Percentiles rank a stretch among this genome's conserved stretches.
Conservation (phyloP, 2,797 vertebrate genomes). For the Sphenodon punctatus region DNA sequence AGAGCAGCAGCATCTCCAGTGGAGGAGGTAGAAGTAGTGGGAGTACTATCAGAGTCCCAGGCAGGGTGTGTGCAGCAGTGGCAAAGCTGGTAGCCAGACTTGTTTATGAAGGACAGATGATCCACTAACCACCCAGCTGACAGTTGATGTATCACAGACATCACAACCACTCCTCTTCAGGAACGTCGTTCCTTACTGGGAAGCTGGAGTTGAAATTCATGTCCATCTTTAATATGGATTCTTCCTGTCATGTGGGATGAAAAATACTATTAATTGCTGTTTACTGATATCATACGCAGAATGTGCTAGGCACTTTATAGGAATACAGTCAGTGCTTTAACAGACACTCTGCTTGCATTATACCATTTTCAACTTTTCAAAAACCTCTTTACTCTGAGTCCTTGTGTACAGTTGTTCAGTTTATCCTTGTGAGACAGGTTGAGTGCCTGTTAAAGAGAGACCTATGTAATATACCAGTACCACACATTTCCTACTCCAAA, state of each 20-base stretch:
- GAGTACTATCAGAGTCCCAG: background rate
- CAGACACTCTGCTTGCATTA: background rate
- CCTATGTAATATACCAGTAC: too few species aligned
- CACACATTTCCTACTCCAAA: too few species aligned
- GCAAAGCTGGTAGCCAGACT: slow-evolving; percentile 69
- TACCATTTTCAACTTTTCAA: background rate
- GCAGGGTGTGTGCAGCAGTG: background rate
- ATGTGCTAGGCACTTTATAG: accelerated
- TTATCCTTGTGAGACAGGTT: too few species aligned
- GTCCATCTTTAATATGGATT: background rate
- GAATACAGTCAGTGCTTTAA: accelerated
- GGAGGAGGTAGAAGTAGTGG: background rate
- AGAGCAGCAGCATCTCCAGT: background rate
- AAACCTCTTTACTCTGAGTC: too few species aligned
- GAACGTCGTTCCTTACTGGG: background rate
- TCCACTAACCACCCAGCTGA: slow-evolving; percentile 84
- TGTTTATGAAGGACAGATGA: slow-evolving; percentile 80
- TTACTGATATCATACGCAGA: background rate
- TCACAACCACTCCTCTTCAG: slow-evolving; percentile 4
- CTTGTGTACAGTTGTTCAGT: too few species aligned
- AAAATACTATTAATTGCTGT: background rate
- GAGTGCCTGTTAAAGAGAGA: too few species aligned
- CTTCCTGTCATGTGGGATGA: background rate
- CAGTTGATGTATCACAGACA: slow-evolving; percentile 80
- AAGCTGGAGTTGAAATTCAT: background rate